Percentiles rank a stretch among this genome's conserved stretches.
phyloP scores from a whole-genome alignment of 2,888 invertebrate genomes.

The Seladonia tumulorum region DNA sequence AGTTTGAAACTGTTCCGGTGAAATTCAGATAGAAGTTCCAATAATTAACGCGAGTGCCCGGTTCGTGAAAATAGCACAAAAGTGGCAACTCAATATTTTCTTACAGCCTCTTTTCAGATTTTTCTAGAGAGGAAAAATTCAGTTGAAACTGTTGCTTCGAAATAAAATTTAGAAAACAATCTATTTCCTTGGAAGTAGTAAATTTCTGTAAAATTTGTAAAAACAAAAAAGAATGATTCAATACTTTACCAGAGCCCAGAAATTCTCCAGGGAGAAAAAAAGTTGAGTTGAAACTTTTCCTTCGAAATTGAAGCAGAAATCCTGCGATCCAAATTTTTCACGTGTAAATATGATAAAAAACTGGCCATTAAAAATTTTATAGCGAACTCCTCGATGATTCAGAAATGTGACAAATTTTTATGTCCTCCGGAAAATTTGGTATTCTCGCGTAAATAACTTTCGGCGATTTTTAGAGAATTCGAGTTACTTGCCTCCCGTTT shows the following conservation, averaged over 20 bases:
- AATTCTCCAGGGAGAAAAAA: background rate
- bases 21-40: background rate
- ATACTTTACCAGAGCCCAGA: background rate
- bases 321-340: background rate
- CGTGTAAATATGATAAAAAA: background rate
- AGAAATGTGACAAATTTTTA: no score
- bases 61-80: background rate
- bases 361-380: background rate
- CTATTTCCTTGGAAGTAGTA: no score
- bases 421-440: no score
- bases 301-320: background rate
- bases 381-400: no score
- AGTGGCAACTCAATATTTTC: background rate
- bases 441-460: no score
- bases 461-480: no score
- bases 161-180: background rate
- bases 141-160: no score
- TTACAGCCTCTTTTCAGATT: no score
- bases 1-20: background rate
- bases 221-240: background rate
- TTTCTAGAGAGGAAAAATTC: no score
- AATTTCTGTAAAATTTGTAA: background rate
- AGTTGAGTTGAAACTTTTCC: background rate
- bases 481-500: no score
- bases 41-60: background rate